These are phyloP conservation scores for Riparia riparia DNA, from an alignment of 2,113 vertebrate species.

Conservation along the genomic window DNA sequence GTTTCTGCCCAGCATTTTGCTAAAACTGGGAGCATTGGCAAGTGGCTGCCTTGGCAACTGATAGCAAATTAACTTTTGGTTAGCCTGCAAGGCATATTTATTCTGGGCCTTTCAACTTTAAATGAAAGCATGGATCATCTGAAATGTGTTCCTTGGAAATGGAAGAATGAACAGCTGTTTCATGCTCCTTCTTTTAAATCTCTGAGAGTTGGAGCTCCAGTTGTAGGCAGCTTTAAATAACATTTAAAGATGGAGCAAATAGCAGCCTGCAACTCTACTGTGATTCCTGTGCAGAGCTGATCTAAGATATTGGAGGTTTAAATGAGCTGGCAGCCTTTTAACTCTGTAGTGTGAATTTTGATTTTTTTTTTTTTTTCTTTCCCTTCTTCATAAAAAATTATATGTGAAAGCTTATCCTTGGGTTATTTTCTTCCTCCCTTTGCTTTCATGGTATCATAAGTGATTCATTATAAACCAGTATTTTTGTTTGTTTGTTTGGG, in stretches of 20 bases:
- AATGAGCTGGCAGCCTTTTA: constrained; percentile 25
- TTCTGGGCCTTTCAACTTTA: constrained; percentile 48
- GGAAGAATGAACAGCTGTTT: constrained; percentile 53
- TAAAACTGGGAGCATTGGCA: constrained; percentile 39
- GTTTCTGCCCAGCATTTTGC: constrained; percentile 26
- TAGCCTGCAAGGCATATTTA: constrained; percentile 42
- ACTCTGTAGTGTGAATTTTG: background rate
- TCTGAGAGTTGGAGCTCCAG: background rate
- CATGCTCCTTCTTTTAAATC: constrained; percentile 33
- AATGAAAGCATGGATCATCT: constrained; percentile 51
- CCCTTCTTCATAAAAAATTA: background rate
- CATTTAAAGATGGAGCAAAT: constrained; percentile 41
- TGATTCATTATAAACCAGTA: background rate
- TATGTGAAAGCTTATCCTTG: background rate
- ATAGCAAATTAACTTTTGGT: constrained; percentile 48
- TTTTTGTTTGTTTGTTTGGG: too few species aligned
- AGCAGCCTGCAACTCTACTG: constrained; percentile 1
- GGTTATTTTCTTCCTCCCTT: background rate
- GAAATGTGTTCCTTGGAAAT: constrained; percentile 53
- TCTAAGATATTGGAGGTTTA: constrained; percentile 23
- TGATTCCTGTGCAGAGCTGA: background rate
- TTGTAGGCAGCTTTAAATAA: constrained; percentile 45
- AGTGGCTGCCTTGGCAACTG: constrained; percentile 57
- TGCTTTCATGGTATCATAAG: background rate
- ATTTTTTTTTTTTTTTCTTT: background rate